These are phyloP conservation scores for Alethe castanea DNA, from an alignment of 2,113 vertebrate genomes.

Conservation along the genomic window DNA sequence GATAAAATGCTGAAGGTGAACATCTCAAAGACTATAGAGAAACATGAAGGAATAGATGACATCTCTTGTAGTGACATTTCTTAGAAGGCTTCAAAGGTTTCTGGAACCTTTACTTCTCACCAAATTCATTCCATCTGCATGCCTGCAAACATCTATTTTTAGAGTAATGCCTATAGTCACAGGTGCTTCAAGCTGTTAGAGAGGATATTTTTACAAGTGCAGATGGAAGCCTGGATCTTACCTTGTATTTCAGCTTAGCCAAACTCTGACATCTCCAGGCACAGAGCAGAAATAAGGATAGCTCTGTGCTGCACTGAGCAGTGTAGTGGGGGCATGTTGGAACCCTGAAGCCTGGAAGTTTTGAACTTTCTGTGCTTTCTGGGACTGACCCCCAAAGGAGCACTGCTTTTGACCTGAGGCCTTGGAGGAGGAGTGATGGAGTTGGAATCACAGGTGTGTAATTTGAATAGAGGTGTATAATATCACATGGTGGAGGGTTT, in stretches of 20 bases:
- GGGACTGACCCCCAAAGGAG: too few species aligned
- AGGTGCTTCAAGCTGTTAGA: slow-evolving; percentile 3
- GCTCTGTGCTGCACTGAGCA: rapidly evolving
- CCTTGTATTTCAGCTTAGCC: background rate
- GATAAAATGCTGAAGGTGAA: background rate
- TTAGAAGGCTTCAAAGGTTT: background rate
- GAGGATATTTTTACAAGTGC: background rate
- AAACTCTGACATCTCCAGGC: background rate
- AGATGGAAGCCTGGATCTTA: background rate
- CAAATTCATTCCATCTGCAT: background rate
- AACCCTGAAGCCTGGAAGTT: too few species aligned
- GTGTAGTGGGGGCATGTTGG: background rate
- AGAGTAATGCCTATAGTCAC: background rate
- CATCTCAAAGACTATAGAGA: background rate
- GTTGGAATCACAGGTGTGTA: too few species aligned
- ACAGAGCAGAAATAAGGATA: background rate
- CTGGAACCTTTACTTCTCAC: background rate
- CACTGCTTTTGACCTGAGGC: too few species aligned
- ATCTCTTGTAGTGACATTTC: background rate
- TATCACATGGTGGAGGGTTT: too few species aligned
- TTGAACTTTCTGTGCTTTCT: too few species aligned
- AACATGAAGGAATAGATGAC: background rate
- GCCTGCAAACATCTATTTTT: background rate
- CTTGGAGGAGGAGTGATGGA: too few species aligned
- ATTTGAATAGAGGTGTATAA: too few species aligned